Conservation (phyloP, 2,797 vertebrate species). For the Zalophus californianus region DNA sequence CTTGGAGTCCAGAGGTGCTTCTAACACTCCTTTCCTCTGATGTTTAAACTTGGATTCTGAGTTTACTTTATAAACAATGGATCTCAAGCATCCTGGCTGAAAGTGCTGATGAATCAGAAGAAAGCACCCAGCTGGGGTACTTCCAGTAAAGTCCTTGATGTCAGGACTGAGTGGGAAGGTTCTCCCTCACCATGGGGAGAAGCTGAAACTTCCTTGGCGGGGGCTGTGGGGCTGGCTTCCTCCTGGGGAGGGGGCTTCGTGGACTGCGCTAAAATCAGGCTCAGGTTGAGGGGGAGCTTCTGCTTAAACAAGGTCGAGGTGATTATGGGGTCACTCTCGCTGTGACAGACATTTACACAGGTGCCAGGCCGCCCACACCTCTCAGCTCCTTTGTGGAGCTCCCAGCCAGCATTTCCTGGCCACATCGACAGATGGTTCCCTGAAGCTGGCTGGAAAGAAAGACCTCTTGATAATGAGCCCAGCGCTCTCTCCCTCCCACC, state of each 20-base stretch:
- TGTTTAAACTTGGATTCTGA: conserved; percentile 78
- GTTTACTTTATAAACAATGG: conserved; percentile 80
- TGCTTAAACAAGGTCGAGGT: neutral
- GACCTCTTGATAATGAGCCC: neutral
- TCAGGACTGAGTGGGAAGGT: conserved; percentile 42
- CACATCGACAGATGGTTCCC: neutral
- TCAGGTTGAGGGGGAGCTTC: neutral
- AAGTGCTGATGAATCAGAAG: conserved; percentile 57
- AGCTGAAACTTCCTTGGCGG: neutral
- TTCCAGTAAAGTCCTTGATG: conserved; percentile 67
- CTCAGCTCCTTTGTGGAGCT: neutral
- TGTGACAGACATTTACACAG: conserved; percentile 33
- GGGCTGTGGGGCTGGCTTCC: neutral
- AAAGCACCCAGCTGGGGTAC: conserved; percentile 65
- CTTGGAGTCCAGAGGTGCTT: conserved; percentile 46
- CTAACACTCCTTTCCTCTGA: conserved; percentile 76
- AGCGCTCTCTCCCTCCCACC: neutral
- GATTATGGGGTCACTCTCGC: neutral
- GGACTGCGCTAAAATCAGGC: neutral
- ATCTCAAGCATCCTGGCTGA: conserved; percentile 59
- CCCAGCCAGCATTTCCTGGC: neutral
- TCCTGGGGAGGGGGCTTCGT: neutral
- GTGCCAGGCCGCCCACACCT: neutral
- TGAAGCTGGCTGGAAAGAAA: neutral
- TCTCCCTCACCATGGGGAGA: neutral